These are phyloP conservation scores for Temnothorax longispinosus DNA, from an alignment of 1,140 invertebrate species.

Conservation along the genomic window DNA sequence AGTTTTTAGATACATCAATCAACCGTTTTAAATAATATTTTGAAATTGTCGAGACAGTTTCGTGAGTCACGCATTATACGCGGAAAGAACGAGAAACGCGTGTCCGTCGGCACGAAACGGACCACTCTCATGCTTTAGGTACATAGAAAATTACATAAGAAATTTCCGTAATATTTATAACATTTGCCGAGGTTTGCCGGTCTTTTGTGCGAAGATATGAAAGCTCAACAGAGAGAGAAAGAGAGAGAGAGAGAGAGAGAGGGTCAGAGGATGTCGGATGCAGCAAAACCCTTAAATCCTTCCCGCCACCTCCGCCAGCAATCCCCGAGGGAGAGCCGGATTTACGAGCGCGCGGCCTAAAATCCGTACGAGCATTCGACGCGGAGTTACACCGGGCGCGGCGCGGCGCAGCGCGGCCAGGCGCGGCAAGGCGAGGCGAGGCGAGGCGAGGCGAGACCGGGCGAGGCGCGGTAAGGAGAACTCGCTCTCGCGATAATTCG, in stretches of 20 bases:
- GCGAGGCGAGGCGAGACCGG: not conserved
- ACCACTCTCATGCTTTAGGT: not conserved
- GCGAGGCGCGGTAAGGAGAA: constrained; percentile 43
- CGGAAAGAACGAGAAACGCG: not conserved
- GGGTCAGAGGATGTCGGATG: not conserved
- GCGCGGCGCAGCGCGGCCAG: not conserved
- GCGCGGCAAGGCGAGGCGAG: not conserved
- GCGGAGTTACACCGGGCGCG: not conserved
- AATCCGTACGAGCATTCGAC: constrained; percentile 66
- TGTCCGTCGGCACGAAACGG: not conserved
- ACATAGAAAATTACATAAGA: constrained; percentile 11
- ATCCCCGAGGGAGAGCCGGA: constrained; percentile 57
- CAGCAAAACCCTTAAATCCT: constrained; percentile 69
- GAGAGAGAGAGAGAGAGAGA: constrained; percentile 18
- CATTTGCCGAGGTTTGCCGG: not conserved
- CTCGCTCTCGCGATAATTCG: constrained; percentile 65
- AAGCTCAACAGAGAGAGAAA: not conserved
- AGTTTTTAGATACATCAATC: not conserved
- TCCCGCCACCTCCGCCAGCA: constrained; percentile 9
- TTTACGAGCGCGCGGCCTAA: constrained; percentile 70
- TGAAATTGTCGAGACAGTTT: not conserved
- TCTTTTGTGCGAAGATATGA: not conserved
- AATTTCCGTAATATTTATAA: constrained; percentile 29
- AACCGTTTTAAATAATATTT: not conserved
- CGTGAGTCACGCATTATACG: too few species aligned